phyloP scores from a whole-genome alignment of 1,140 invertebrate species.

The Cephus cinctus region DNA sequence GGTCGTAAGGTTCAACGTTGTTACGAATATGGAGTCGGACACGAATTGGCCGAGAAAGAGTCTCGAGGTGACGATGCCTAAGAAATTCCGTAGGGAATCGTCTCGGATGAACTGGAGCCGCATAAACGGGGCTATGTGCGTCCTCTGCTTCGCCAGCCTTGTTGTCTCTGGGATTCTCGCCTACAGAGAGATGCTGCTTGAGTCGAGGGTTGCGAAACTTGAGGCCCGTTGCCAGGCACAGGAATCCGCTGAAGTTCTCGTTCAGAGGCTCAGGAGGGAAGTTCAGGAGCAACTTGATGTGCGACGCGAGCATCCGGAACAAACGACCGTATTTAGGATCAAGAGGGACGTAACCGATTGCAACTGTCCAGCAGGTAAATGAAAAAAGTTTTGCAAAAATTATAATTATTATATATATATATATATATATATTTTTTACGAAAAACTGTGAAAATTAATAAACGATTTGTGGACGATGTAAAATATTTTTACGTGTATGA shows the following conservation, averaged over 20 bases:
- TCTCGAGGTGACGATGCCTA: conserved; percentile 27
- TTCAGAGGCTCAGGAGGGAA: conserved; percentile 35
- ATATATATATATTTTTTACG: not conserved
- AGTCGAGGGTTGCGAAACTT: conserved; percentile 41
- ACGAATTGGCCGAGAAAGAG: conserved; percentile 18
- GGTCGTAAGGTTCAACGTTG: no score
- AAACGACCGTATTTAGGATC: conserved; percentile 29
- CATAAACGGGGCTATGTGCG: conserved; percentile 42
- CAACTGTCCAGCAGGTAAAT: conserved; percentile 45
- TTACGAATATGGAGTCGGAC: conserved; percentile 25
- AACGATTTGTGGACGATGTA: not conserved
- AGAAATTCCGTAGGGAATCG: conserved; percentile 29
- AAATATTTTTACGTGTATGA: no score
- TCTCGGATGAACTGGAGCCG: not conserved
- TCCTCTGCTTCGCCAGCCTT: conserved; percentile 45
- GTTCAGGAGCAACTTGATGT: conserved; percentile 27
- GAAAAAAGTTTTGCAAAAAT: not conserved
- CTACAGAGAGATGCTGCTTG: conserved; percentile 43
- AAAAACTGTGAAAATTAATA: not conserved
- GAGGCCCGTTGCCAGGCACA: conserved; percentile 31
- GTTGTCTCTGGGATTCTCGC: conserved; percentile 40
- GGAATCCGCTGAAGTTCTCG: conserved; percentile 19
- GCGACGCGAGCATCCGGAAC: conserved; percentile 10
- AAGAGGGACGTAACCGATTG: conserved; percentile 40
- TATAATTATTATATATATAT: not conserved